Evolutionary conservation across 1,140 invertebrate genomes (phyloP), one percentile per base, ranked within the genome.

Genomic region (Ceratina japonica): DNA sequence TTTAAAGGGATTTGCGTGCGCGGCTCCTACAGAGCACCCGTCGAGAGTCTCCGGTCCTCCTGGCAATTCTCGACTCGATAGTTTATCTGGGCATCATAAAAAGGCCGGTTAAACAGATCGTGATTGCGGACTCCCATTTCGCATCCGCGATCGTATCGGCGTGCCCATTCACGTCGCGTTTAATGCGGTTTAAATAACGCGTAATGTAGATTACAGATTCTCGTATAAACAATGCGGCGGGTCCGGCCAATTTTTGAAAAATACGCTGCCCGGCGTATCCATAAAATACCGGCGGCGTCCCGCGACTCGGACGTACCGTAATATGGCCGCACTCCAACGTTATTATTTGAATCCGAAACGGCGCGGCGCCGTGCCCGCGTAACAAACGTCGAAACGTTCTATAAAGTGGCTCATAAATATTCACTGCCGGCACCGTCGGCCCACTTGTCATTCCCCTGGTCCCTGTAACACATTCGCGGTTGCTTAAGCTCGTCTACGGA

Each of bases 321-420:
- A 59, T 68, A 51, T 69, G 54, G 65, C 58, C 24, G 37, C 16
- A 59, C 74, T 68, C 66, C 65, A 62, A 62, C 75, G 44, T 71
- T 77, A 70, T 77, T 77, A 77, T 77, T 77, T 58, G 44, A 37
- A 44, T 3, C 7, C n/a, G 54, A n/a, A 70, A 70, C 56, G 52
- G 64, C 54, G 13, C 16, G 20, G 54, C 56, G 74, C 37, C 37
- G 37, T 44, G 37, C 37, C 24, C 65, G 51, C 51, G 74, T 76
- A 76, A 76, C 74, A 76, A 70, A 59, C 74, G 74, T 76, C 56
- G 74, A 76, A 76, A 76, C 66, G 75, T 77, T 71, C 56, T 52
- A 77, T 71, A 77, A 77, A 77, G 66, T 77, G 58, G 75, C 49
- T 71, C 75, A 62, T 77, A 71, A 77, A 77, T 77, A 77, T 77